These are phyloP conservation scores for Chrysomallon squamiferum DNA, from an alignment of 1,140 invertebrate species.

Conservation along the genomic window DNA sequence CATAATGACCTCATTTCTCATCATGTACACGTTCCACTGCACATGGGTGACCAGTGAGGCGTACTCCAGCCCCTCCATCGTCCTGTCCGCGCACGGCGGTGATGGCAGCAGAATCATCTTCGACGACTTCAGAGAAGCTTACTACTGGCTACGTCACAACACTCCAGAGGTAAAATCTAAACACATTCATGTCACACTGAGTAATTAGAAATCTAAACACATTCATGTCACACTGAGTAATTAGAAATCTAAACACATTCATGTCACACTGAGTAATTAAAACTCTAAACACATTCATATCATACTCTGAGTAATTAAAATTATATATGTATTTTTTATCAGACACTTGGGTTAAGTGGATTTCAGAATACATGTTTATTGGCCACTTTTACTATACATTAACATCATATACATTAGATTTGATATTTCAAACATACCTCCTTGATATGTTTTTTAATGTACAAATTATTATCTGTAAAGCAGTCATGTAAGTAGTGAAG, in stretches of 20 bases:
- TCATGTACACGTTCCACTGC: constrained; percentile 94
- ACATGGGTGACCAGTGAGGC: constrained; percentile 99
- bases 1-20: constrained; percentile 83
- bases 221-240: not conserved
- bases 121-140: constrained; percentile 97
- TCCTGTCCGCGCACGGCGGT: constrained; percentile 91
- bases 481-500: too few species aligned
- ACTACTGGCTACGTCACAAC: constrained; percentile 98
- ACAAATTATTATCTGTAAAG: too few species aligned
- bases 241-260: not conserved
- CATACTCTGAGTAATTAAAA: too few species aligned
- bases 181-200: not conserved
- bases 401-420: too few species aligned
- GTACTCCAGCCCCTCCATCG: constrained; percentile 96
- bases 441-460: too few species aligned
- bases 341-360: too few species aligned
- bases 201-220: not conserved
- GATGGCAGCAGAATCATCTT: constrained; percentile 96
- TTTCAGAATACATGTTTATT: too few species aligned
- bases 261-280: not conserved
- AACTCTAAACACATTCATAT: not conserved
- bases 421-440: too few species aligned
- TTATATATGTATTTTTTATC: too few species aligned
- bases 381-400: too few species aligned
- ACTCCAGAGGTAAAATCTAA: constrained; percentile 72